Base-by-base conservation (phyloP, 2,113 vertebrate genomes). In the Todiramphus saurophagus region DNA sequence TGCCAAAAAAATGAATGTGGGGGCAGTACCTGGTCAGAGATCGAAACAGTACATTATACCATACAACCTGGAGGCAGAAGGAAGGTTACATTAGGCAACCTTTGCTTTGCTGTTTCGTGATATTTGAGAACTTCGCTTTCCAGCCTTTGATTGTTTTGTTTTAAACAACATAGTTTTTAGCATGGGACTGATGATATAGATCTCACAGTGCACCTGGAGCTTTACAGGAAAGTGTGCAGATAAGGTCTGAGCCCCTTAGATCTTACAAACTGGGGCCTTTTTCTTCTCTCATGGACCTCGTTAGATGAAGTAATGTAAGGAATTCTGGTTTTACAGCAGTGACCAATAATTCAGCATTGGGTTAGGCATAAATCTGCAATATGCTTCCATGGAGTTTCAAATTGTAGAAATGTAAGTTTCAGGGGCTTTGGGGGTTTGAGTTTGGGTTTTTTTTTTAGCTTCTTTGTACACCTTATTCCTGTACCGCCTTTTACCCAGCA, bases 201-300 rank as follows among this genome's bases (percentile, higher is more conserved):
- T 96, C 92, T 96, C 76, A 35, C 64, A 33, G 51, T 89, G 94
- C 96, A 95, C 93, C 93, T 95, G 96, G 95, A 94, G 48, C 62
- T 96, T 92, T 94, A 68, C 80, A 90, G 85, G 80, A 72, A 83
- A 78, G 48, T 7, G 60, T 78, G 73, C 64, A 96, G 93, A 93
- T 94, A 94, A 96, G 76, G 83, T 78, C 95, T 90, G 73, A 78
- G 33, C 88, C 83, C 76, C 83, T 91, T 89, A 86, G 92, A 95
- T 92, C 90, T 89, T 56, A 48, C 24, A 84, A 44, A 92, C 69
- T 70, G 66, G 37, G 62, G 33, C 69, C 73, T 89, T 95, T 90
- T 92, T 78, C 76, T 90, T 75, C 85, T 85, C 79, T 80, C 37
- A 9, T 1, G 13, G 56, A 81, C 46, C 39, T 93, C 4, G 1